These are phyloP conservation scores for Acrobeloides nanus DNA, from an alignment of 2,888 invertebrate species.

Conservation along the genomic window DNA sequence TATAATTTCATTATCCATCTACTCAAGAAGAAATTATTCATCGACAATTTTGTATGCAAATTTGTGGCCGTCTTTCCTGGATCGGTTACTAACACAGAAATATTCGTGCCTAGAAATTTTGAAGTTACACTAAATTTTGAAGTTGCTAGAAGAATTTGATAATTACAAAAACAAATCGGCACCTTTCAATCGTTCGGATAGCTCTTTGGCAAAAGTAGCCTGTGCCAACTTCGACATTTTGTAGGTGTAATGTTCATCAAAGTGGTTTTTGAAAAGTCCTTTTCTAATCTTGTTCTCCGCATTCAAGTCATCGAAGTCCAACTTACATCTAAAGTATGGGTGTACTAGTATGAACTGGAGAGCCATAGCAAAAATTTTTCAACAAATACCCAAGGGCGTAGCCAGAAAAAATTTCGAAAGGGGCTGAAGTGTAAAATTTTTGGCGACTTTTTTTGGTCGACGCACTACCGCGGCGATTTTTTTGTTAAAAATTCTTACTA, in stretches of 20 bases:
- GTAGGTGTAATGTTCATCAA: constrained; percentile 46
- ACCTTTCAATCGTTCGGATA: constrained; percentile 43
- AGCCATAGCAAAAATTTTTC: constrained; percentile 3
- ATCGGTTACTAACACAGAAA: constrained; percentile 43
- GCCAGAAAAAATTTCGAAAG: no score
- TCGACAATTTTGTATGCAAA: constrained; percentile 34
- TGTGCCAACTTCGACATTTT: constrained; percentile 46
- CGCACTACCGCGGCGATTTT: no score
- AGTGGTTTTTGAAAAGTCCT: constrained; percentile 12
- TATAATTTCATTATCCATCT: constrained; percentile 45
- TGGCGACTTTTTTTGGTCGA: no score
- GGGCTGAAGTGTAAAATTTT: no score
- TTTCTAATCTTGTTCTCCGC: constrained; percentile 31
- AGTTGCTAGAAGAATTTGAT: background rate
- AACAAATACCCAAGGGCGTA: no score
- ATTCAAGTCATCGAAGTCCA: constrained; percentile 43
- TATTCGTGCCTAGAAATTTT: constrained; percentile 30
- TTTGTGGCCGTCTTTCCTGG: constrained; percentile 46
- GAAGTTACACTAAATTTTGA: background rate
- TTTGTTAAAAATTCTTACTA: no score
- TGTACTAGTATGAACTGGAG: background rate
- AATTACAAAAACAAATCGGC: constrained; percentile 1
- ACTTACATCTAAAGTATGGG: constrained; percentile 20
- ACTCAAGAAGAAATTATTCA: constrained; percentile 44
- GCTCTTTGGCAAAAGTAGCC: constrained; percentile 45